A percentile compares a stretch with the other conserved stretches of the same genome.
Evolutionary conservation across 2,113 vertebrate species (phyloP).

Genomic region (Pelobates fuscus): DNA sequence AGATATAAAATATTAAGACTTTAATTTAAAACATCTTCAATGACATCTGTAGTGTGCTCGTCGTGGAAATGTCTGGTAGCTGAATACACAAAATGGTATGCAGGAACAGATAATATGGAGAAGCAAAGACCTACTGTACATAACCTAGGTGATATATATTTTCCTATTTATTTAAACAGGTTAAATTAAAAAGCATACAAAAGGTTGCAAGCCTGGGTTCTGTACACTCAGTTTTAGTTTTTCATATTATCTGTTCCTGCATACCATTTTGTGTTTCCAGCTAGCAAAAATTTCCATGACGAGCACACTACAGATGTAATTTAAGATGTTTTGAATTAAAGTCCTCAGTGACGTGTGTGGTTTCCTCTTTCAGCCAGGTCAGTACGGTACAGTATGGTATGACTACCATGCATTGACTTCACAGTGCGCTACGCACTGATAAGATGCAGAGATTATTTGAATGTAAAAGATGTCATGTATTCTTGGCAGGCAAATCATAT

Average conservation of each 20-base stretch:
- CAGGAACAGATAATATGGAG: no score
- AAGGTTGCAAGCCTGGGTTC: no score
- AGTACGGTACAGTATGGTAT: neutral
- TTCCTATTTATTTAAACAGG: no score
- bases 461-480: neutral
- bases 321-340: constrained; percentile 24
- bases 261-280: constrained; percentile 12
- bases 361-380: neutral
- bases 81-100: constrained; percentile 7
- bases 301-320: constrained; percentile 17
- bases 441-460: neutral
- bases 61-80: constrained; percentile 3
- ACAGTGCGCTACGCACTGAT: neutral
- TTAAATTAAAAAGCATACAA: no score
- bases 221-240: no score
- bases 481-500: neutral
- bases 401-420: neutral
- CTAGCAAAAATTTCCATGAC: constrained; percentile 7
- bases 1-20: no score
- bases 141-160: no score
- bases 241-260: no score
- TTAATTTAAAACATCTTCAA: constrained; percentile 22
- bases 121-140: no score
- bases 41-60: constrained; percentile 17
- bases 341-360: constrained; percentile 13